A percentile compares a stretch with the other conserved stretches of the same genome.
phyloP scores from a whole-genome alignment of 2,113 vertebrate genomes.

The Sisor rabdophorus region DNA sequence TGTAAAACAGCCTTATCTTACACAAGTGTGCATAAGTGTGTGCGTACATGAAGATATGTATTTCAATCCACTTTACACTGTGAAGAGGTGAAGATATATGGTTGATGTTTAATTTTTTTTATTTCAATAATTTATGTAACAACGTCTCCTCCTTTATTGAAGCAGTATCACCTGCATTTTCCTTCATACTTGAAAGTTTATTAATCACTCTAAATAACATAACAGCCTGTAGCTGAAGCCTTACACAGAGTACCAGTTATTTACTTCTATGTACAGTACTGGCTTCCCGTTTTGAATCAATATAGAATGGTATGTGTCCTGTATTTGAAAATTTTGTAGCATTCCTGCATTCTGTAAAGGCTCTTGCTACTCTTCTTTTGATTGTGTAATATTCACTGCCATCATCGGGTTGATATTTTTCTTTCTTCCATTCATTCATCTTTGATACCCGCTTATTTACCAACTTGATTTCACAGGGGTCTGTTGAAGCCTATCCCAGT shows the following conservation, averaged over 20 bases:
- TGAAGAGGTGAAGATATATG: slow-evolving; percentile 44
- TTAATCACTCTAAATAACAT: slow-evolving; percentile 27
- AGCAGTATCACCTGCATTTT: slow-evolving; percentile 49
- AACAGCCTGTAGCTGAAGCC: not conserved
- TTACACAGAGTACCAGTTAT: not conserved
- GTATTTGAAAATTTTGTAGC: too few relatives aligned
- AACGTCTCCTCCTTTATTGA: slow-evolving; percentile 47
- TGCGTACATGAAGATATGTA: slow-evolving; percentile 6
- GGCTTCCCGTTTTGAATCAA: not conserved
- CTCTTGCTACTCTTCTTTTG: too few relatives aligned
- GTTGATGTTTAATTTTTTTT: slow-evolving; percentile 18
- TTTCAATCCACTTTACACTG: slow-evolving; percentile 35
- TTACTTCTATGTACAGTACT: not conserved
- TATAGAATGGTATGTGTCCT: too few relatives aligned
- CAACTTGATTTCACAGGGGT: too few relatives aligned
- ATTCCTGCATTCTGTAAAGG: too few relatives aligned
- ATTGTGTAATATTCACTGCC: too few relatives aligned
- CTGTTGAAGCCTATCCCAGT: too few relatives aligned
- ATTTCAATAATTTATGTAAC: slow-evolving; percentile 37
- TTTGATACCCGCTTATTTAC: too few relatives aligned
- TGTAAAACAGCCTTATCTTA: slow-evolving; percentile 48
- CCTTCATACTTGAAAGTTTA: slow-evolving; percentile 20
- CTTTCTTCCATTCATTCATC: too few relatives aligned
- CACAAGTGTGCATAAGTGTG: slow-evolving; percentile 21
- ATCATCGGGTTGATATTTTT: too few relatives aligned